Evolutionary conservation across 2,797 vertebrate genomes (phyloP).

Genomic region (Coregonus suidteri): DNA sequence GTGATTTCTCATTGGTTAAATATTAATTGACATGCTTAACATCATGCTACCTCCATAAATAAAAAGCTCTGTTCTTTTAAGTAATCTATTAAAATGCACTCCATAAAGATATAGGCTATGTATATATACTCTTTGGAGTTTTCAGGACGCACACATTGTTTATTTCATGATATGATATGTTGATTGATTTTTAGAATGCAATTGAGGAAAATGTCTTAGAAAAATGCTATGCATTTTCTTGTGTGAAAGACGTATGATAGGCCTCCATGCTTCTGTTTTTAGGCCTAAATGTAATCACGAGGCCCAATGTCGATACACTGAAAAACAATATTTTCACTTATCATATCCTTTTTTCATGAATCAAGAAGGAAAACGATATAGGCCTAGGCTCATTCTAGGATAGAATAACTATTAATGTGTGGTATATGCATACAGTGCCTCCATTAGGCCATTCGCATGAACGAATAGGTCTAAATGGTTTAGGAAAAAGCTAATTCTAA

Average conservation of each 20-base stretch:
- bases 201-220: not conserved
- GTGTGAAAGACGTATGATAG: not conserved
- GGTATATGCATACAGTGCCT: no score
- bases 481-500: no score
- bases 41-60: constrained; percentile 30
- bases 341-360: no score
- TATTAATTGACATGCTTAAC: constrained; percentile 69
- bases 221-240: not conserved
- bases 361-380: no score
- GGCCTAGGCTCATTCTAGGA: no score
- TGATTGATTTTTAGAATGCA: not conserved
- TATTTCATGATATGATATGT: not conserved
- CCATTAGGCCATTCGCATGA: no score
- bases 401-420: no score
- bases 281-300: no score
- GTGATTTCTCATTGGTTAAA: constrained; percentile 73
- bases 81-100: not conserved
- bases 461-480: no score
- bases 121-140: not conserved
- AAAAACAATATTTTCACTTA: no score
- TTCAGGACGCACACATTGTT: not conserved
- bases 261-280: no score
- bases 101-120: not conserved
- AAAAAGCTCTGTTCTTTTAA: constrained; percentile 3
- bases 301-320: no score